These are phyloP conservation scores for Zaprionus lachaisei DNA, from an alignment of 1,140 invertebrate genomes.

Conservation along the genomic window DNA sequence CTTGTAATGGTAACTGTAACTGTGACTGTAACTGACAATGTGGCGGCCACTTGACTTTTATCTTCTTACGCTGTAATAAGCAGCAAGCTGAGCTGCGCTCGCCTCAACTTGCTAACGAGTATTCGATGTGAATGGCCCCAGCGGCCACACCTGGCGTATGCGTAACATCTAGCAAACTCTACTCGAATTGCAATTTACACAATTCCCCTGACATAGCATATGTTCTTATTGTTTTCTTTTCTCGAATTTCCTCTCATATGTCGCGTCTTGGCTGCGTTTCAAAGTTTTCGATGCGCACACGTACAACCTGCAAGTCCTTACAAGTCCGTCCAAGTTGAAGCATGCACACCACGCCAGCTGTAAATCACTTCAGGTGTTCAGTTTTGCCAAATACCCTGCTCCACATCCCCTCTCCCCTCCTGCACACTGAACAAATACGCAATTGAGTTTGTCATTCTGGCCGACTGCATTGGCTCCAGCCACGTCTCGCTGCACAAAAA, in stretches of 20 bases:
- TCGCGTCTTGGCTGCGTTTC: background rate
- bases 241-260: background rate
- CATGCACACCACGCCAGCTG: background rate
- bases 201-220: background rate
- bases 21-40: slow-evolving; percentile 20
- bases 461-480: slow-evolving; percentile 3
- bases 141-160: slow-evolving; percentile 21
- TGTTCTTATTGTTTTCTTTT: background rate
- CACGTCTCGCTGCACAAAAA: slow-evolving; percentile 52
- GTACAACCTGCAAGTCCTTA: background rate
- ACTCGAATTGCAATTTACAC: background rate
- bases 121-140: slow-evolving; percentile 13
- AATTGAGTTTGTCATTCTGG: slow-evolving; percentile 31
- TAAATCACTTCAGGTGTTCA: slow-evolving; percentile 30
- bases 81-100: background rate
- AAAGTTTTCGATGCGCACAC: background rate
- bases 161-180: slow-evolving; percentile 1
- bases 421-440: slow-evolving; percentile 26
- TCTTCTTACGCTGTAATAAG: slow-evolving; percentile 25
- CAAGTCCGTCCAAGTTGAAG: background rate
- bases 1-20: slow-evolving; percentile 19
- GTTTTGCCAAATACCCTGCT: slow-evolving; percentile 7
- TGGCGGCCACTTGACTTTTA: slow-evolving; percentile 5
- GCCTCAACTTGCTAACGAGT: slow-evolving; percentile 19
- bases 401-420: background rate